phyloP scores from a whole-genome alignment of 2,888 invertebrate genomes.

The Gastracanthus pulcherrimus region DNA sequence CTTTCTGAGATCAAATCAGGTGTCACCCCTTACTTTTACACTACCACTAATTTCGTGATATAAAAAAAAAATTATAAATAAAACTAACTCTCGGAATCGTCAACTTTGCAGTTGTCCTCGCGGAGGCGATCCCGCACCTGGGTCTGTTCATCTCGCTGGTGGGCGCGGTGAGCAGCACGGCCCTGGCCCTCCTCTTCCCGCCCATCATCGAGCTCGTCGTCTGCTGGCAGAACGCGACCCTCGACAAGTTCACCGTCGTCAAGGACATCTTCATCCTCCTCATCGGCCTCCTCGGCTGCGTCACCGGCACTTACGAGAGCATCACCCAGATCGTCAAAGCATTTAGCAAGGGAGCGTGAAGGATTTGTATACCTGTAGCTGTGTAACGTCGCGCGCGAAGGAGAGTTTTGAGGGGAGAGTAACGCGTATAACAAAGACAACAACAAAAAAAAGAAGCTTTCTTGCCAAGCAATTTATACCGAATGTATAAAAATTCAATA shows the following conservation, averaged over 20 bases:
- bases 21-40: too few species aligned
- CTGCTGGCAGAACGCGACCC: conserved; percentile 81
- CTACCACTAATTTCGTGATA: neutral
- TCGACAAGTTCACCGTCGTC: conserved; percentile 74
- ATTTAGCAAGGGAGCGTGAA: conserved; percentile 70
- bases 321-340: conserved; percentile 81
- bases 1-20: too few species aligned
- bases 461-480: too few species aligned
- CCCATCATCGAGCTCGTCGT: conserved; percentile 90
- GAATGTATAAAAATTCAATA: too few species aligned
- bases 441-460: too few species aligned
- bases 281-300: conserved; percentile 85
- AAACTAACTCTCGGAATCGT: neutral
- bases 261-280: conserved; percentile 84
- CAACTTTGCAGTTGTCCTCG: conserved; percentile 85
- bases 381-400: neutral
- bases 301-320: conserved; percentile 88
- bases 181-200: conserved; percentile 92
- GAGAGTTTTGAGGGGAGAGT: too few species aligned
- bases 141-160: conserved; percentile 94
- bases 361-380: too few species aligned
- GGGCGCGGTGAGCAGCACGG: conserved; percentile 93
- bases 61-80: neutral
- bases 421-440: too few species aligned
- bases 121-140: conserved; percentile 91